Base-by-base conservation (phyloP, 2,113 vertebrate species). In the Crypturellus undulatus region DNA sequence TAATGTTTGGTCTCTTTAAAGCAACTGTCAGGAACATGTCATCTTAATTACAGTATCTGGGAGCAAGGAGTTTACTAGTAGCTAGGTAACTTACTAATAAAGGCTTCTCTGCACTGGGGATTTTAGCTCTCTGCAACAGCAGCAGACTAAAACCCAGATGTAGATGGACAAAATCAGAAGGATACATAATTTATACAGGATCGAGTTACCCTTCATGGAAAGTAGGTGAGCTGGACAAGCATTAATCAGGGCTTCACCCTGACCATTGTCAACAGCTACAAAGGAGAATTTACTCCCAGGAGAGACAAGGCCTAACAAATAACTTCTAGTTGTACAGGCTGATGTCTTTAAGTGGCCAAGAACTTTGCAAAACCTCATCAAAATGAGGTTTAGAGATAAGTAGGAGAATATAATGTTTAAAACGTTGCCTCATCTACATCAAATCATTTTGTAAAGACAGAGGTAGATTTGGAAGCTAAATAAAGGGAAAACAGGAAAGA, bases 1-100 rank as follows among this genome's bases (percentile, higher is more conserved):
- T 83, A 81, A 79, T 64, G n/a, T 80, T 86, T 92, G 91, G 65
- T 92, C 69, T 84, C 58, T 94, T 92, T 75, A 84, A 73, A 95
- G 79, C 51, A 52, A 42, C 60, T 21, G 2, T 70, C 65, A 64
- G 71, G 76, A 79, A 80, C 65, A 87, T 62, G 52, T 78, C 70
- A 65, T 65, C 62, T 76, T 87, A 95, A 94, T 84, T 80, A 59
- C 56, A 64, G 90, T 87, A 69, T 79, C 77, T 94, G 79, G 34
- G 65, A 88, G 72, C 38, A 26, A 79, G 52, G 83, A 84, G 54
- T 79, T 87, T 52, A 40, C 58, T 38, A 14, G 60, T 75, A 34
- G 65, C 38, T 62, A 3, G 51, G 43, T 32, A 59, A 69, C 47
- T 86, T 52, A 43, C 76, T 84, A 63, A 24, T 54, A 71, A 68